Base-by-base conservation (phyloP, 2,888 invertebrate species). In the Quadroppia sp. region DNA sequence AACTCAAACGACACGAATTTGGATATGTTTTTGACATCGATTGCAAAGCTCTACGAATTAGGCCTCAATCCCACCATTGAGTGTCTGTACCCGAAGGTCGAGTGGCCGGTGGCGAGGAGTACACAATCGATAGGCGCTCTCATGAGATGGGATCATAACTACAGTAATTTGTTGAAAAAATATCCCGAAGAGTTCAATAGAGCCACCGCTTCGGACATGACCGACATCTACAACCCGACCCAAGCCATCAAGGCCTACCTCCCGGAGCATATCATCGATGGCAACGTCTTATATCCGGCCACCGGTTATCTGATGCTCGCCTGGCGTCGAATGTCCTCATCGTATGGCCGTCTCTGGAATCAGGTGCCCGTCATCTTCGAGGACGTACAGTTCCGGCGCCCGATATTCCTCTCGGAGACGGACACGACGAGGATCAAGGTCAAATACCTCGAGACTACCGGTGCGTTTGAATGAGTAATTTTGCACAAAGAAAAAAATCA, bases 81-180 rank as follows among this genome's bases (percentile, higher is more conserved):
- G 42, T 87, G 88, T 73, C 84, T 97, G 61, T 93, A 91, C 83
- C 77, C 77, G 11, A 50, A 76, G 15, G 84, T 92, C 0, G 80
- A 69, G 23, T 73, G 40, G 36, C 98, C 97, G 0, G 97, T 97
- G 67, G 88, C 94, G 23, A 87, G 89, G 77, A 92, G 93, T 78
- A 97, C 97, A 28, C 94, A 94, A 0, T 90, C 91, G 88, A 86
- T 98, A 71, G 89, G 90, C 76, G 89, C 94, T 0, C 86, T 89
- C 82, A 85, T 98, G 78, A 87, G 86, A 77, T 99, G 98, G 98
- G 96, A 99, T 83, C 97, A 98, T 79, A 76, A 79, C 9, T 79
- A 81, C 42, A 79, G 81, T 42, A 85, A 85, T 84, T 81, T 81
- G 28, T 80, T 81, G 23, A 7, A 17, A 15, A 42, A 40, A 28